Conservation (phyloP, 2,113 vertebrate genomes). For the Abramis brama region DNA sequence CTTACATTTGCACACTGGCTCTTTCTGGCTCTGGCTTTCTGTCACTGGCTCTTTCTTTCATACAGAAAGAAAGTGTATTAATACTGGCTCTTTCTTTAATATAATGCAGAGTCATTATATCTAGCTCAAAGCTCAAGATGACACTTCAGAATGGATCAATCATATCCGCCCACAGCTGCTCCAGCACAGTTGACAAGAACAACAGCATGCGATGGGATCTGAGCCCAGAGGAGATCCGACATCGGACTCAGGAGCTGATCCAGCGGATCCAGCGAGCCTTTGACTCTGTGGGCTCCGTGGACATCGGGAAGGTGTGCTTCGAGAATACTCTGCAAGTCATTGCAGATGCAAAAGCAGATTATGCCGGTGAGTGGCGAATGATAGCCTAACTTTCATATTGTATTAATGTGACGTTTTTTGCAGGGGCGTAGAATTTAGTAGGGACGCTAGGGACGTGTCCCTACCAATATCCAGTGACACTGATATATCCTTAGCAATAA, state of each 20-base stretch:
- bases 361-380: constrained; percentile 77
- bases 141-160: constrained; percentile 77
- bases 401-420: not conserved
- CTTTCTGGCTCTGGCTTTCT: too few relatives aligned
- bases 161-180: constrained; percentile 64
- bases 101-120: constrained; percentile 47
- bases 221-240: constrained; percentile 83
- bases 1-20: not conserved
- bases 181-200: constrained; percentile 62
- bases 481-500: too few relatives aligned
- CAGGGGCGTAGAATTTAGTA: too few relatives aligned
- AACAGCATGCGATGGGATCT: constrained; percentile 87
- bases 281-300: constrained; percentile 79
- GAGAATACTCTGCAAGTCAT: constrained; percentile 86
- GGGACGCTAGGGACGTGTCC: too few relatives aligned
- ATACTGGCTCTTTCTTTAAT: not conserved
- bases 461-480: too few relatives aligned
- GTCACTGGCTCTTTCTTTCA: not conserved
- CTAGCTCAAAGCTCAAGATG: constrained; percentile 70
- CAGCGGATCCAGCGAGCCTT: constrained; percentile 82
- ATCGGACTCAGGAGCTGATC: constrained; percentile 82
- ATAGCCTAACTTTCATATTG: not conserved
- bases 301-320: constrained; percentile 79
- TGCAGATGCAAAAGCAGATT: constrained; percentile 85
- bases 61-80: not conserved